Evolutionary conservation across 2,888 invertebrate genomes (phyloP).

Genomic region (Oscheius sp.): DNA sequence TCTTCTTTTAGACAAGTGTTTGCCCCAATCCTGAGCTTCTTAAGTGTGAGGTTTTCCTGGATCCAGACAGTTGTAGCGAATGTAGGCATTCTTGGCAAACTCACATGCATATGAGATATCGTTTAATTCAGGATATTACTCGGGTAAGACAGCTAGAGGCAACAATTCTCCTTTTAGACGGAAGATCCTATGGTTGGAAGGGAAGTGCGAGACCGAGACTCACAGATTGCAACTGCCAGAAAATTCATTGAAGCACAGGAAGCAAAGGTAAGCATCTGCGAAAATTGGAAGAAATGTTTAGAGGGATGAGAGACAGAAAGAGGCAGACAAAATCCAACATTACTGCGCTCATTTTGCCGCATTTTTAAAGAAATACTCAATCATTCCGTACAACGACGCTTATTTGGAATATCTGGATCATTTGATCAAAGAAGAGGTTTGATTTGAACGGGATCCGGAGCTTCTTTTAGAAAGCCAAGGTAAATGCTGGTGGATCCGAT

Average conservation of each 20-base stretch:
- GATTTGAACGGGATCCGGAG: too few relatives aligned
- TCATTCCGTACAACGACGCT: constrained; percentile 13
- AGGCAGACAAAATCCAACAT: neutral
- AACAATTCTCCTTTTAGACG: neutral
- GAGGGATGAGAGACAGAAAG: neutral
- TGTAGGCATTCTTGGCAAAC: neutral
- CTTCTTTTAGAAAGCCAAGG: neutral
- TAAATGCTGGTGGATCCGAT: neutral
- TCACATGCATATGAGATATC: constrained; percentile 2
- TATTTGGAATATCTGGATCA: neutral
- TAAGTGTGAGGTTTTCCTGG: neutral
- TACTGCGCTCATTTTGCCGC: constrained; percentile 24
- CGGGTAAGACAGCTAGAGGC: neutral
- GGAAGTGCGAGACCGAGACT: neutral
- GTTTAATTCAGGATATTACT: neutral
- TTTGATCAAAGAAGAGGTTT: constrained; percentile 11
- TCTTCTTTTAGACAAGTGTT: constrained; percentile 4
- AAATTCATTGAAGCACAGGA: neutral
- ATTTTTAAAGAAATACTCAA: constrained; percentile 6
- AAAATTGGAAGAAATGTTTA: neutral
- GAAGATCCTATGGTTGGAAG: neutral
- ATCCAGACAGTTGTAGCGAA: neutral
- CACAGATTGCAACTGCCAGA: neutral
- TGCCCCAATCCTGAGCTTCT: neutral
- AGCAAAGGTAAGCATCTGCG: neutral